Base-by-base conservation (phyloP, 1,140 invertebrate species). In the Nebria ingens region DNA sequence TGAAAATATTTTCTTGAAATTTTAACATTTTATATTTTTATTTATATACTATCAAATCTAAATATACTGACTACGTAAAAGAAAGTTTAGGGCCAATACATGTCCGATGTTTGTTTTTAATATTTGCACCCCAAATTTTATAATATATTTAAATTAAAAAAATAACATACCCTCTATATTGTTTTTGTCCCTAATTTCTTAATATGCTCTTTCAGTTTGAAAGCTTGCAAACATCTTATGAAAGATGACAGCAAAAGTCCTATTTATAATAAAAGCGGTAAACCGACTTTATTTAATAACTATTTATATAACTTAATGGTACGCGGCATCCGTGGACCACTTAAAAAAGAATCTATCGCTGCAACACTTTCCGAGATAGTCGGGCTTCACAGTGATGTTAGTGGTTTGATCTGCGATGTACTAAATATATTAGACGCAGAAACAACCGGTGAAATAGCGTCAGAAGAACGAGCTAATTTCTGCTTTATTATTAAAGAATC, bases 381-480 rank as follows among this genome's bases (percentile, higher is more conserved):
- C 51, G 19, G 15, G 75, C 73, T 87, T 22, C 86, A 91, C 73
- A 74, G 77, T 49, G 86, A 88, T 63, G 79, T 90, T 66, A 81
- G 85, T 50, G 84, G 87, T 15, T 76, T 88, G 29, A 78, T 91
- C 56, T 74, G 89, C 55, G 89, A 92, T 70, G 79, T 90, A 52
- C 79, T 90, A 52, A 87, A 84, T 64, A 76, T 89, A 50, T 75
- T 87, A 53, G 90, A 93, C 75, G 82, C 83, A 34, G 87, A 91
- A 73, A 84, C 84, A 2, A 77, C 77, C 15, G 75, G 63, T 59
- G 73, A 76, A 45, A 69, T 71, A 20, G 71, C 76, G 55, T 68
- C 74, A 57, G 81, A 82, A 64, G 82, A 88, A 62, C 76, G 86
- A 55, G 74, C 80, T 64, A 82, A 83, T 67, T 90, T 91, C 73